Conservation (phyloP, 2,888 invertebrate genomes). For the Torymus texanus region DNA sequence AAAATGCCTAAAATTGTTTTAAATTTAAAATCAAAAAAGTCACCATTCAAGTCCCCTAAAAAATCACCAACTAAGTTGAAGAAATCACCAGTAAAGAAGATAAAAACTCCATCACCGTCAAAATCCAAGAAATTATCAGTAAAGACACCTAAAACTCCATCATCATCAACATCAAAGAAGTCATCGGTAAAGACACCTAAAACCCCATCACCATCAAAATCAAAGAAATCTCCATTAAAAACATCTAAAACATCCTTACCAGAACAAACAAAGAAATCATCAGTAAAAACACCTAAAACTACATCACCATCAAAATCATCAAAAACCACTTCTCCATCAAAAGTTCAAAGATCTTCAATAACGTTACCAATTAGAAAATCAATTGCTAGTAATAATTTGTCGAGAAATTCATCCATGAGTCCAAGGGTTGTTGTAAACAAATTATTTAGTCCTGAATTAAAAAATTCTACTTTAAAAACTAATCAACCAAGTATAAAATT, state of each 20-base stretch:
- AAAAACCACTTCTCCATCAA: background rate
- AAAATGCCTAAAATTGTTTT: conserved; percentile 50
- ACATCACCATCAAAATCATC: conserved; percentile 21
- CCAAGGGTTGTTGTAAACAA: conserved; percentile 50
- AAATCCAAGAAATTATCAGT: background rate
- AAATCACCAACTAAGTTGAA: background rate
- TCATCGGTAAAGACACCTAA: conserved; percentile 7
- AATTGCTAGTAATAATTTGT: conserved; percentile 5
- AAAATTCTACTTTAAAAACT: conserved; percentile 47
- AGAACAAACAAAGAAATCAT: background rate
- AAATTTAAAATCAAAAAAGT: conserved; percentile 38
- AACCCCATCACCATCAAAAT: conserved; percentile 16
- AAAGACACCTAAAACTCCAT: background rate
- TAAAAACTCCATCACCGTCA: conserved; percentile 1
- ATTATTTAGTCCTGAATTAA: conserved; percentile 43
- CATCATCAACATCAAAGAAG: background rate
- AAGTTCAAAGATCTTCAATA: background rate
- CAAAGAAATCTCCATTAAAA: background rate
- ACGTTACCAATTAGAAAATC: conserved; percentile 12
- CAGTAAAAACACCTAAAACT: conserved; percentile 7
- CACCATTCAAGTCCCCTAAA: conserved; percentile 19
- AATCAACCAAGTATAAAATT: conserved; percentile 53
- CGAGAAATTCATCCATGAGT: conserved; percentile 31
- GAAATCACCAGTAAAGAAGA: background rate
- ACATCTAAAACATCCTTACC: background rate